phyloP scores from a whole-genome alignment of 2,888 invertebrate species.

The Hydriomena furcata region DNA sequence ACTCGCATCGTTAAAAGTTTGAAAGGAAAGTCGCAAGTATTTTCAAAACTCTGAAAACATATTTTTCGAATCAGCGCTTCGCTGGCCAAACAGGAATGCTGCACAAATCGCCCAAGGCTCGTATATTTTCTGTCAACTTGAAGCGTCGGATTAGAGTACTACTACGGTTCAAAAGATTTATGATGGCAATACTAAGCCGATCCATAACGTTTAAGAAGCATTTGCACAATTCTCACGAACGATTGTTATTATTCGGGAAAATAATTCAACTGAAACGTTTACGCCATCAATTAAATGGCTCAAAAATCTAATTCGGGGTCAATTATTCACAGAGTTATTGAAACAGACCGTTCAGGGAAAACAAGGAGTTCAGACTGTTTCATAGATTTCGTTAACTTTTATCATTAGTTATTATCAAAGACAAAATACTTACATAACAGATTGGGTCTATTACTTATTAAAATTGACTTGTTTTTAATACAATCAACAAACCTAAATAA shows the following conservation, averaged over 20 bases:
- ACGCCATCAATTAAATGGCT: constrained; percentile 5
- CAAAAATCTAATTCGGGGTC: constrained; percentile 8
- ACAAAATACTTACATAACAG: too few species aligned
- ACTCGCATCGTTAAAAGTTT: constrained; percentile 45
- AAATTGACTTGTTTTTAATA: too few species aligned
- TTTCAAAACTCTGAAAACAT: constrained; percentile 33
- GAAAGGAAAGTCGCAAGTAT: constrained; percentile 20
- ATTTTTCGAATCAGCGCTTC: constrained; percentile 29
- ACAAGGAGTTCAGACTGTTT: constrained; percentile 2
- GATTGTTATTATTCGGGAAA: constrained; percentile 31
- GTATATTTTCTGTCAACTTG: constrained; percentile 63
- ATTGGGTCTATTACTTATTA: too few species aligned
- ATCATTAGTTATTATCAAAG: background rate
- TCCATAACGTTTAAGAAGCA: constrained; percentile 52
- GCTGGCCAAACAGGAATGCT: constrained; percentile 47
- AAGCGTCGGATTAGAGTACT: constrained; percentile 65
- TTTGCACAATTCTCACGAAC: constrained; percentile 38
- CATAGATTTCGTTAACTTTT: background rate
- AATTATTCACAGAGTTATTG: constrained; percentile 9
- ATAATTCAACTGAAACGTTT: constrained; percentile 17
- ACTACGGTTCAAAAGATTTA: constrained; percentile 65
- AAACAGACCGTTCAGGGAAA: too few species aligned
- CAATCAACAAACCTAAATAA: background rate
- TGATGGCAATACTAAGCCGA: constrained; percentile 65
- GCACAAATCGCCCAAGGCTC: constrained; percentile 57